phyloP scores from a whole-genome alignment of 1,140 invertebrate genomes.

The Camponotus pennsylvanicus region DNA sequence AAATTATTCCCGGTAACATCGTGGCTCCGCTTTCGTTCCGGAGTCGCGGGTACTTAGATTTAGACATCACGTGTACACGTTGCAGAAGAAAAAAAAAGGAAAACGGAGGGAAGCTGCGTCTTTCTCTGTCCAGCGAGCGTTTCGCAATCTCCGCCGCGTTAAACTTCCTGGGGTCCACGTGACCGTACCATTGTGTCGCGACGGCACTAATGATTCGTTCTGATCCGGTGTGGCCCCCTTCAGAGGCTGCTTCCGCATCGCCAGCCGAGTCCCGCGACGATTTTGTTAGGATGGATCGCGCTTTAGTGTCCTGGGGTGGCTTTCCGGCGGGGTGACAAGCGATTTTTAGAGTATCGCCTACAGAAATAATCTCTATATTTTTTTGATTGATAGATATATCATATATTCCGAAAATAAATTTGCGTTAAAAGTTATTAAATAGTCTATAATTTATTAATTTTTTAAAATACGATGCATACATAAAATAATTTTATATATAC shows the following conservation, averaged over 20 bases:
- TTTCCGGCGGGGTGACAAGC: slow-evolving; percentile 3
- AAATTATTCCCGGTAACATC: slow-evolving; percentile 74
- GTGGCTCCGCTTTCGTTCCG: slow-evolving; percentile 80
- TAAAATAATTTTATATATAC: background rate
- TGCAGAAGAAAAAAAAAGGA: slow-evolving; percentile 68
- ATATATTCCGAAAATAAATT: background rate
- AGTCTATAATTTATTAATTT: background rate
- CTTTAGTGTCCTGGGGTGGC: slow-evolving; percentile 34
- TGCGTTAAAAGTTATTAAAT: background rate
- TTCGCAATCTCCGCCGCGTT: slow-evolving; percentile 58
- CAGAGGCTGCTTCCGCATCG: slow-evolving; percentile 47
- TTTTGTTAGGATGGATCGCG: slow-evolving; percentile 20
- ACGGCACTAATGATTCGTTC: slow-evolving; percentile 76
- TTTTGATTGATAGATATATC: background rate
- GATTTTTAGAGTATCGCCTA: background rate
- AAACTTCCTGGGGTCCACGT: slow-evolving; percentile 77
- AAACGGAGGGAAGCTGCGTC: slow-evolving; percentile 51
- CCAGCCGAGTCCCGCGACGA: slow-evolving; percentile 42
- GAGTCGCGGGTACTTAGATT: slow-evolving; percentile 74
- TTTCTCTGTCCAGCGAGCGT: slow-evolving; percentile 28
- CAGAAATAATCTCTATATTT: slow-evolving; percentile 5
- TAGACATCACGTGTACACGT: slow-evolving; percentile 79
- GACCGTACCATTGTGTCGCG: slow-evolving; percentile 70
- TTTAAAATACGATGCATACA: background rate
- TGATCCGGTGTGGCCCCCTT: slow-evolving; percentile 68